A percentile compares a stretch with the other conserved stretches of the same genome.
Evolutionary conservation across 2,113 vertebrate species (phyloP).

Genomic region (Rattus norvegicus): GRCr8 NC_086022.1:20865001-20865500

Average conservation of each 20-base stretch:
- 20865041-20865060: slow-evolving; percentile 14
- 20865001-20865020: neutral
- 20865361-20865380: neutral
- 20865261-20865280: neutral
- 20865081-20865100: neutral
- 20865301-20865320: neutral
- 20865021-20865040: neutral
- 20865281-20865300: neutral
- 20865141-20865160: neutral
- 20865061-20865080: neutral
- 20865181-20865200: neutral
- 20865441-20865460: slow-evolving; percentile 22
- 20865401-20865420: neutral
- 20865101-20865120: neutral
- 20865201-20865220: neutral
- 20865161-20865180: too few species aligned
- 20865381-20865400: neutral
- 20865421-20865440: neutral
- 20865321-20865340: neutral
- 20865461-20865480: neutral
- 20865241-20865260: neutral
- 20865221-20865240: fast-evolving
- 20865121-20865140: neutral
- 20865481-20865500: neutral
- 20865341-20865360: neutral